Evolutionary conservation across 1,140 invertebrate species (phyloP), one percentile per base, ranked within the genome.

Genomic region (Tribolium castaneum): DNA sequence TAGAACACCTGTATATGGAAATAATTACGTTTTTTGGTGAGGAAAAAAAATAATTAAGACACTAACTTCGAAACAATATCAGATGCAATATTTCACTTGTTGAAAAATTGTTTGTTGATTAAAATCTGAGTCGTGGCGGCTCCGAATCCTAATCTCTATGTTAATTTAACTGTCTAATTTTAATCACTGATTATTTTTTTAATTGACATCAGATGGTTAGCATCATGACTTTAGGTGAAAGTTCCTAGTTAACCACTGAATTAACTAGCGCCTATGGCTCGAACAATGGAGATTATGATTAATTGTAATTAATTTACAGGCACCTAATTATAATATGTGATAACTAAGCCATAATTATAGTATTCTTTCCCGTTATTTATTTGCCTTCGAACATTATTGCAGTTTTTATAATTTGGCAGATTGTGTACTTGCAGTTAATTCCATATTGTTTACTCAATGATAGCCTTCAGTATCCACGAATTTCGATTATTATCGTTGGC

Each of bases 1-100:
- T 66, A 66, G 30, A 35, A 66, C 59, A 66, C 59, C 59, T 66
- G 59, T 66, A 66, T 66, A 66, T 66, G 59, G 59, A 66, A 66
- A 66, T 66, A 66, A 66, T 66, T 35, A 35, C 59, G 59, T 66
- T 66, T 52, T 66, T 30, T 25, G 25, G 12, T n/a, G 10, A 19
- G 12, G 4, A n/a, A 66, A 62, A 62, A 25, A 66, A 66, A 35
- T 66, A 66, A 66, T 66, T 66, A 66, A 66, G 59, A 66, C 59
- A 35, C 59, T 14, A 35, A n/a, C 9, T 66, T 35, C 5, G 25
- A 66, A 66, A 66, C 16, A n/a, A 35, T 39, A 66, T 35, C 59
- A 66, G 30, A 22, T 66, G 59, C 59, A 66, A 35, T 66, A 66
- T 66, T 66, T 66, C 30, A 66, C 14, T 39, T 14, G 59, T 66